A percentile compares a stretch with the other conserved stretches of the same genome.
These are phyloP conservation scores for Athalia rosae DNA, from an alignment of 2,888 invertebrate species.

Conservation along the genomic window DNA sequence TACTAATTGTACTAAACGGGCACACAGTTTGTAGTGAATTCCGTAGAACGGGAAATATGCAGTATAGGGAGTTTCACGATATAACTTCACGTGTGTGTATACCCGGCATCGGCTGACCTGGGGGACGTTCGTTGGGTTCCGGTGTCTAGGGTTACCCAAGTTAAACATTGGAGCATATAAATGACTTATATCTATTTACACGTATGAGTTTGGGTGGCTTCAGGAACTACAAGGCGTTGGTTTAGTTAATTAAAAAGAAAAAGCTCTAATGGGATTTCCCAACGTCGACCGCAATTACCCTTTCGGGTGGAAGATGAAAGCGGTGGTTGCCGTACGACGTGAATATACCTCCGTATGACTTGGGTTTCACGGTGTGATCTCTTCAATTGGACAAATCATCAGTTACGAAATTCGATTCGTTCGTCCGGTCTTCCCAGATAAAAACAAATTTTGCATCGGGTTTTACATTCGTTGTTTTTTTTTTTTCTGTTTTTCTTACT, in stretches of 20 bases:
- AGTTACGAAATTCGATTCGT: too few relatives aligned
- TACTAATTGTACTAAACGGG: slow-evolving; percentile 22
- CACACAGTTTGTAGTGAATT: neutral
- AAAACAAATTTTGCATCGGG: too few relatives aligned
- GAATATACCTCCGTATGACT: slow-evolving; percentile 2
- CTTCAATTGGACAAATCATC: neutral
- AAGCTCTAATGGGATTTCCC: slow-evolving; percentile 38
- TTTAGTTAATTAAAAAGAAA: slow-evolving; percentile 35
- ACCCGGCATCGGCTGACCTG: slow-evolving; percentile 12
- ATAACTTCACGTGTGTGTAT: neutral
- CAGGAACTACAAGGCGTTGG: slow-evolving; percentile 9
- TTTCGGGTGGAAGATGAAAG: slow-evolving; percentile 31
- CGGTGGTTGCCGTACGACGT: neutral
- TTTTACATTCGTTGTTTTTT: neutral
- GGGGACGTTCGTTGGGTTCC: slow-evolving; percentile 14
- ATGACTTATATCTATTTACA: neutral
- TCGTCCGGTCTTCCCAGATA: too few relatives aligned
- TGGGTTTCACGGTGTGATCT: neutral
- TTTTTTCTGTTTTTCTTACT: neutral
- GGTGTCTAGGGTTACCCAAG: slow-evolving; percentile 23
- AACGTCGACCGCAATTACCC: slow-evolving; percentile 35
- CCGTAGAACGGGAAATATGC: neutral
- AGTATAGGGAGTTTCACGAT: neutral
- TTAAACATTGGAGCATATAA: neutral
- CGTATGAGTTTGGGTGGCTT: neutral